Evolutionary conservation across 2,797 vertebrate genomes (phyloP), one percentile per base, ranked within the genome.

Genomic region (Microhierax caerulescens): DNA sequence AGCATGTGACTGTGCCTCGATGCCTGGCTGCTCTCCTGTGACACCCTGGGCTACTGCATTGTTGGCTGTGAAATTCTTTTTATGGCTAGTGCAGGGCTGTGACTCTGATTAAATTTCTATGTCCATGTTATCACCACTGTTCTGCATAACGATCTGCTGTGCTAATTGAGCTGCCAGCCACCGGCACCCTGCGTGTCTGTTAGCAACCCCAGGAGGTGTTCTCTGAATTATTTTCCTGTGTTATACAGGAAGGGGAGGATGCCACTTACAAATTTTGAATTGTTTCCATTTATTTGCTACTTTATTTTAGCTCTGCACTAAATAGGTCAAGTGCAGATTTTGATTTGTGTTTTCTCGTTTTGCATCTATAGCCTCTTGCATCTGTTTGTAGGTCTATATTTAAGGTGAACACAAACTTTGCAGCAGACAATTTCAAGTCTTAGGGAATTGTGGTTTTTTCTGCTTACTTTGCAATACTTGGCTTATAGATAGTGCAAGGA

Each of bases 141-240:
- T 88, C 18, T 68, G 30, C 37, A 51, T 39, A 56, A 76, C 5
- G 3, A 51, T 72, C 72, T 82, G 76, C 34, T 56, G 25, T 67
- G 53, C 69, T 90, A 63, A 60, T 43, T 11, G 34, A 48, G 89
- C 74, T 68, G 57, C 32, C 70, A 87, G 65, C 69, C 68, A 11
- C 24, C 1, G 0, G 30, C 51, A 34, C 57, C 16, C 2, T 7
- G 16, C 7, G 27, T 1, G 0, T 54, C 59, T 68, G 16, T 54
- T 12, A 6, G 70, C 53, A 57, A 10, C 34, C n/a, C 37, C 30
- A 63, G 45, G 36, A 91, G 63, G 30, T 27, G 7, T 17, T n/a
- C 43, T 79, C 32, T 27, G 81, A 45, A 41, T 83, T 34, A 4
- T 61, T 79, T 63, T 5, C 24, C 48, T 32, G 43, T 23, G 22